These are phyloP conservation scores for Blastobasis lacticolella DNA, from an alignment of 2,888 invertebrate genomes.

Conservation along the genomic window DNA sequence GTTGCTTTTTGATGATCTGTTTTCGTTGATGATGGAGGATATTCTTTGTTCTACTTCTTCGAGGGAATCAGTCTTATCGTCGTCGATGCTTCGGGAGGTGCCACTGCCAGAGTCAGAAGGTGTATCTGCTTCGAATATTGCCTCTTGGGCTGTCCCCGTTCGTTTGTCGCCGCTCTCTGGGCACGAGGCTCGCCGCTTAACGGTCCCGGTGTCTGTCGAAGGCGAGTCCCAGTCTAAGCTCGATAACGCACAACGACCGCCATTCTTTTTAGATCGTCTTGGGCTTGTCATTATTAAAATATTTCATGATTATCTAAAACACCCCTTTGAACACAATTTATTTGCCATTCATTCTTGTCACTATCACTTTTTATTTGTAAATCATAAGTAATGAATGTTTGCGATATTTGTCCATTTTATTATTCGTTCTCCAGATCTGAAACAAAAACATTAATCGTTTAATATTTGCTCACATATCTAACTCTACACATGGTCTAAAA, in stretches of 20 bases:
- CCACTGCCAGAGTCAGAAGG: slow-evolving; percentile 63
- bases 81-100: slow-evolving; percentile 51
- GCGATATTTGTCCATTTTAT: too few relatives aligned
- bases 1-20: slow-evolving; percentile 62
- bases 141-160: slow-evolving; percentile 31
- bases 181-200: slow-evolving; percentile 77
- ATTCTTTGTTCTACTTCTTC: slow-evolving; percentile 65
- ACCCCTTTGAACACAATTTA: too few relatives aligned
- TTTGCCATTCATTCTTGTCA: too few relatives aligned
- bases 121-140: slow-evolving; percentile 53
- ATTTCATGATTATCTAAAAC: slow-evolving; percentile 37
- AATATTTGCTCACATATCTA: too few relatives aligned
- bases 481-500: too few relatives aligned
- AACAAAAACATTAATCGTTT: too few relatives aligned
- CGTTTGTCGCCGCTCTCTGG: slow-evolving; percentile 46
- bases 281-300: slow-evolving; percentile 66
- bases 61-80: slow-evolving; percentile 52
- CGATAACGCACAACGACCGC: slow-evolving; percentile 49
- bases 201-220: slow-evolving; percentile 81
- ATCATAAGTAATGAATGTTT: too few relatives aligned
- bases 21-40: slow-evolving; percentile 64
- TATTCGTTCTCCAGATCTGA: too few relatives aligned
- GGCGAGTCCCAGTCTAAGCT: slow-evolving; percentile 82
- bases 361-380: too few relatives aligned
- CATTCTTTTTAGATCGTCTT: slow-evolving; percentile 62